Base-by-base conservation (phyloP, 2,888 invertebrate genomes). In the Drosophila mercatorum region DNA sequence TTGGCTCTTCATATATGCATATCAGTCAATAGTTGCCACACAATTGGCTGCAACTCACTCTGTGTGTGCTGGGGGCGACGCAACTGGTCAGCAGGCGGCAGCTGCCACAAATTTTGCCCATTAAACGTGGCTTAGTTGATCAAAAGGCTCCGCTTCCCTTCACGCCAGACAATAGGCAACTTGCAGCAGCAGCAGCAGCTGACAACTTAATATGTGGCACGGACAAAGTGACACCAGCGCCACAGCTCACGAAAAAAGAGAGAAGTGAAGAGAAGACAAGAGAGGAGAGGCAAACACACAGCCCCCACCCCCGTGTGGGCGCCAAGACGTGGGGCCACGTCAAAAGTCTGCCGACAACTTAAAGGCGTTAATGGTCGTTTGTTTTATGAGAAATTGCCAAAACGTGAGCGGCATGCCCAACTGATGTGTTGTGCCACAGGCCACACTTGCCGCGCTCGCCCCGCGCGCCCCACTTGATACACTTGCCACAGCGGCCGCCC, bases 341-440 rank as follows among this genome's bases (percentile, higher is more conserved):
- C 79, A 80, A 84, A 85, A 85, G 75, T 85, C 86, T 75, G 84
- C 84, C 88, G 84, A 85, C 88, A 85, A 85, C 84, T 85, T 85
- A 87, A 89, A 89, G 91, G 88, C 91, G 91, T 91, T 91, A 91
- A 91, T 91, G 91, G 90, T 90, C 91, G 91, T 91, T 91, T 92
- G 92, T 92, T 92, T 90, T 91, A 92, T 92, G 92, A 92, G 91
- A 92, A 92, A 92, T 92, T 92, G 92, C 91, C 82, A 88, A 91
- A 91, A 91, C 92, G 92, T 92, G 92, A 86, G 81, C 75, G 58
- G 92, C 89, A 92, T 92, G 63, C 44, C 49, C 67, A 71, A 76
- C 31, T 28, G 63, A 58, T 68, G 68, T 52, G 41, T 41, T 51
- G 56, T 51, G 65, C 59, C 61, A 75, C 26, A 51, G 46, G 58